Evolutionary conservation across 2,797 vertebrate species (phyloP), one percentile per base, ranked within the genome.

Genomic region (Otolemur crassicaudatus): DNA sequence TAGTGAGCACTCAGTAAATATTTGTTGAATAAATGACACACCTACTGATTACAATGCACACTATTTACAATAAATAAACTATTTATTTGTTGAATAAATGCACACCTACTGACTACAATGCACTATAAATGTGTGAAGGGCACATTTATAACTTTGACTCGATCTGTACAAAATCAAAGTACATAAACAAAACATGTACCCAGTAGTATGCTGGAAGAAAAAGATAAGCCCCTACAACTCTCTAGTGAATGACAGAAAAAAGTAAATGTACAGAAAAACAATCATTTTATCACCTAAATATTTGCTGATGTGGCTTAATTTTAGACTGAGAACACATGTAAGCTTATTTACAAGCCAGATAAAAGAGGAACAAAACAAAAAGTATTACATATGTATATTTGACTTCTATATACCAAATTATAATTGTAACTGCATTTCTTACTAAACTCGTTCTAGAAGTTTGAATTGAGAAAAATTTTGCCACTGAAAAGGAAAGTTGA

Each of bases 401-500:
- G 63, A 85, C 49, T 91, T 85, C 31, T 65, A 75, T n/a, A 61
- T 70, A 80, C 14, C 60, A 90, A 92, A 93, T 76, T 67, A 72
- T 8, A 92, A 56, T 34, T 96, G 37, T 19, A n/a, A 87, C 56
- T 87, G 7, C 34, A 95, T 93, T 95, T 92, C 76, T 94, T 75
- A 89, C 49, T 90, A 40, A 92, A 85, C 81, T 43, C 56, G 95
- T 73, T 90, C 22, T 53, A 85, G 58, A 89, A 95, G 81, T 22
- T 94, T 53, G 89, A 86, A 97, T 1, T 92, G 37, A 94, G 43
- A 17, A 11, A 94, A 88, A 67, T 87, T 91, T 94, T 90, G 37
- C 58, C 92, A 25, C 46, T 91, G 29, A 77, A 92, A 95, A 94
- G 29, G 29, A 96, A 96, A 96, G 29, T 61, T 91, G 25, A 94